Base-by-base conservation (phyloP, 1,140 invertebrate species). In the Zelostemma sp. region DNA sequence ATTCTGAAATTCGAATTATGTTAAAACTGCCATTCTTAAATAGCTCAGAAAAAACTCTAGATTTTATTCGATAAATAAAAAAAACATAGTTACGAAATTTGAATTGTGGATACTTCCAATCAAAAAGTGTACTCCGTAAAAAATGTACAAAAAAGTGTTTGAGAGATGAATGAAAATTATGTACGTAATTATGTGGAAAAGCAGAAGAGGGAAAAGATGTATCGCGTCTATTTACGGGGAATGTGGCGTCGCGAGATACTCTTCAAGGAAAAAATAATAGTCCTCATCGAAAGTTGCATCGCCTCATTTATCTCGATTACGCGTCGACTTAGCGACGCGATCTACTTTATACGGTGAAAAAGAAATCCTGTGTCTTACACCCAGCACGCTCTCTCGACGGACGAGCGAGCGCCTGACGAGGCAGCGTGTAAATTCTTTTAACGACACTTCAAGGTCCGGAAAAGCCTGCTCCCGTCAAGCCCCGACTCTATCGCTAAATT, bases 391-490 rank as follows among this genome's bases (percentile, higher is more conserved):
- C 58, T 66, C 62, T 74, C 79, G 66, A 81, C 79, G 79, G 81
- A 51, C 74, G 78, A 76, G 65, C 76, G 78, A 77, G 68, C 78
- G 59, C 66, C 73, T 84, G 82, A 84, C 81, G 72, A 79, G 79
- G 45, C 66, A 75, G 78, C 75, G 79, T 74, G 76, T 58, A 80
- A 80, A 84, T 82, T 83, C 78, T 81, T 82, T 84, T 84, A 84
- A 84, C 81, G 80, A 82, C 69, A 76, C 67, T 68, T 72, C 71
- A 74, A 76, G 74, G 69, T 54, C 58, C 62, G 75, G 78, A 76
- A 75, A 80, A 78, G 67, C 58, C 28, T 50, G 56, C 62, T 61
- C 28, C 28, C 53, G 57, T 61, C 40, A 64, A 63, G 48, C 57
- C n/a, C 62, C 58, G 33, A 43, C 41, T 56, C 55, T 35, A 65